Conservation (phyloP, 1,140 invertebrate genomes). For the Pogonognathellus flavescens region DNA sequence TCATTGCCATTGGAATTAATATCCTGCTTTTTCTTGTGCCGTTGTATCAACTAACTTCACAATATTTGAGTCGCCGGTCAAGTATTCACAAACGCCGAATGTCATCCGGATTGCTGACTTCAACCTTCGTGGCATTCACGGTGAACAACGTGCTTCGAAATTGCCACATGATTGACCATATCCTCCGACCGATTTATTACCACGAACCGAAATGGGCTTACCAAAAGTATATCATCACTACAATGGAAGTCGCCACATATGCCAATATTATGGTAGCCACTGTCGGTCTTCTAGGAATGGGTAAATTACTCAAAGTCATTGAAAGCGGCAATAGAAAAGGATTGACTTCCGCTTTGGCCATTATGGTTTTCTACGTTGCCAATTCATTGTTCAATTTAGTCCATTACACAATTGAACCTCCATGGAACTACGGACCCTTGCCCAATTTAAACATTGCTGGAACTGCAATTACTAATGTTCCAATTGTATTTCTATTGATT, state of each 20-base stretch:
- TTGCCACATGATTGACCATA: constrained; percentile 40
- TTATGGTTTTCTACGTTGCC: background rate
- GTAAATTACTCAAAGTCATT: background rate
- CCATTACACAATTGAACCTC: constrained; percentile 53
- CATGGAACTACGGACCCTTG: constrained; percentile 26
- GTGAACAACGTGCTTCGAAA: constrained; percentile 34
- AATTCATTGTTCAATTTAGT: constrained; percentile 12
- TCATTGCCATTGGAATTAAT: background rate
- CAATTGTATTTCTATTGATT: background rate
- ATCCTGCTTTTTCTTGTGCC: background rate
- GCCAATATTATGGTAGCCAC: background rate
- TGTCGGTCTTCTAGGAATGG: background rate
- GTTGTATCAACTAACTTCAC: background rate
- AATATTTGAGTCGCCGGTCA: background rate
- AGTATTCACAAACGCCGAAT: background rate
- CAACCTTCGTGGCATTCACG: constrained; percentile 18
- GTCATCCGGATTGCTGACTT: background rate
- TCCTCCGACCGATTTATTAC: constrained; percentile 37
- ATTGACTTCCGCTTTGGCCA: background rate
- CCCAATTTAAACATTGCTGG: constrained; percentile 45
- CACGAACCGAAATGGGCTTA: constrained; percentile 54
- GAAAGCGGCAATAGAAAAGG: background rate
- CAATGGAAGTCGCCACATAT: constrained; percentile 35
- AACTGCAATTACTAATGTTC: constrained; percentile 6
- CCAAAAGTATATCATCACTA: constrained; percentile 6